A percentile compares a stretch with the other conserved stretches of the same genome.
These are phyloP conservation scores for Mionectes olivaceus DNA, from an alignment of 2,797 vertebrate genomes.

Conservation along the genomic window DNA sequence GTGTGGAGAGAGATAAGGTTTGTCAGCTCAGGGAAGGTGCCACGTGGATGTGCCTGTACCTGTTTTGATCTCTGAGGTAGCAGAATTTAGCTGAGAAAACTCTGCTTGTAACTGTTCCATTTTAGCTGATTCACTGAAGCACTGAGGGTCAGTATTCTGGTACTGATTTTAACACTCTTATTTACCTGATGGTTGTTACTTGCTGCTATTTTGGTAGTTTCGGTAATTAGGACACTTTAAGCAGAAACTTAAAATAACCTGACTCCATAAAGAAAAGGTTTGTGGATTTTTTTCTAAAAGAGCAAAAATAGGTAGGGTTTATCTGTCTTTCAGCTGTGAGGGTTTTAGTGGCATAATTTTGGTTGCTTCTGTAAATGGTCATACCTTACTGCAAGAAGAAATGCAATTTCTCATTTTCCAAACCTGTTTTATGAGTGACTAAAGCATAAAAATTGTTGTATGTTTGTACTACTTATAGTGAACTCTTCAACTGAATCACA, in stretches of 20 bases:
- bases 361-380: conserved; percentile 65
- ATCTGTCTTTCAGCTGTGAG: conserved; percentile 59
- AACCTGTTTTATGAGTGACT: conserved; percentile 31
- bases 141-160: conserved; percentile 48
- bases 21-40: background rate
- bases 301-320: conserved; percentile 25
- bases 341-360: conserved; percentile 58
- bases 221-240: conserved; percentile 61
- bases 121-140: background rate
- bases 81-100: background rate
- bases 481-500: conserved; percentile 4
- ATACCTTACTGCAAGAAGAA: conserved; percentile 66
- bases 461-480: background rate
- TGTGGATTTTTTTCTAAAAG: conserved; percentile 59
- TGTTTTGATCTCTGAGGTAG: background rate
- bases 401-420: conserved; percentile 40
- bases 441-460: conserved; percentile 38
- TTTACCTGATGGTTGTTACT: conserved; percentile 65
- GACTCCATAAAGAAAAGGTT: conserved; percentile 11
- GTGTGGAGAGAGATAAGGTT: background rate
- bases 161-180: background rate
- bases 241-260: background rate
- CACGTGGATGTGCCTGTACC: background rate
- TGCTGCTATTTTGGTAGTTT: conserved; percentile 56
- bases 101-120: background rate